phyloP scores from a whole-genome alignment of 2,888 invertebrate genomes.

The Drosophila anomalata region DNA sequence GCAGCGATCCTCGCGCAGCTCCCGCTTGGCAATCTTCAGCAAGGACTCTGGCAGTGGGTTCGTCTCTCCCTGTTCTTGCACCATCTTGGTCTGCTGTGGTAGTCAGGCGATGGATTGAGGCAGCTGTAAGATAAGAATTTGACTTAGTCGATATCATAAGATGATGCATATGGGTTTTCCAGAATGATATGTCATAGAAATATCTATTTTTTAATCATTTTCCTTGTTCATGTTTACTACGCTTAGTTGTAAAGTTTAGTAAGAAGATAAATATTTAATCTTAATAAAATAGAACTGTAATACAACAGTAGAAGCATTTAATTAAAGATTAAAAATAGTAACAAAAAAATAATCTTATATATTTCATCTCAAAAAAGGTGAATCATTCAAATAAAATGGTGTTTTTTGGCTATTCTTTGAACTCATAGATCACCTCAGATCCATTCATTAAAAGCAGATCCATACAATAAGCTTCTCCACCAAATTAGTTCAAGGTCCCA shows the following conservation, averaged over 20 bases:
- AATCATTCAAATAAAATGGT: background rate
- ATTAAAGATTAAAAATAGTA: background rate
- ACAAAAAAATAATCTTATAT: background rate
- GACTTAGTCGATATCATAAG: background rate
- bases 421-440: background rate
- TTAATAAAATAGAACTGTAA: too few species aligned
- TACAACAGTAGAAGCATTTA: too few species aligned
- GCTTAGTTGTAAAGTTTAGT: background rate
- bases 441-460: constrained; percentile 3
- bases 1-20: constrained; percentile 89
- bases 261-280: background rate
- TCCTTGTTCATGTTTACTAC: background rate
- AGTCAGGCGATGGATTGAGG: constrained; percentile 23
- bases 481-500: constrained; percentile 62
- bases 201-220: background rate
- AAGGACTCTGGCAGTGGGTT: constrained; percentile 66
- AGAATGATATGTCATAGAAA: background rate
- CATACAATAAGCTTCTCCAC: constrained; percentile 7
- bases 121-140: constrained; percentile 7
- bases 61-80: constrained; percentile 44
- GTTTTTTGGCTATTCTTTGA: constrained; percentile 3
- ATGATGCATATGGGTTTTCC: background rate
- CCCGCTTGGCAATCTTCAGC: constrained; percentile 86
- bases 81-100: constrained; percentile 23
- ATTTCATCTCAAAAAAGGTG: background rate